Conservation (phyloP, 2,888 invertebrate species). For the Sphaeridia pumilis region DNA sequence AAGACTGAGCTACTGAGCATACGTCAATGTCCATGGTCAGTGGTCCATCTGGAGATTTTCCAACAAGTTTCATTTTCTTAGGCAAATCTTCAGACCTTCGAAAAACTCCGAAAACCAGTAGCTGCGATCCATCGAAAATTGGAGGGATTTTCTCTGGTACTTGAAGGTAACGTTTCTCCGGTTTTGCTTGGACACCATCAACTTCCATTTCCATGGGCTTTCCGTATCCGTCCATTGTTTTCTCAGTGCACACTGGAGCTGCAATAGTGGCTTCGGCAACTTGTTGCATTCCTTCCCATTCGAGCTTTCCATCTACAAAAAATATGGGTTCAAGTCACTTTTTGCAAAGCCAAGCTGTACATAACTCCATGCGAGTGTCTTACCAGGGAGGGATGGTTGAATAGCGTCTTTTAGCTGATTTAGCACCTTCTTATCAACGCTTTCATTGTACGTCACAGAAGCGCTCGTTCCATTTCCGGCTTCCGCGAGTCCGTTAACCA, state of each 20-base stretch:
- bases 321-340: not conserved
- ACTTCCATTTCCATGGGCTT: constrained; percentile 23
- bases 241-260: constrained; percentile 22
- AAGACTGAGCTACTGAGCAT: not conserved
- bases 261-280: not conserved
- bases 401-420: constrained; percentile 36
- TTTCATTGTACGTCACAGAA: constrained; percentile 37
- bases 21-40: constrained; percentile 17
- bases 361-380: not conserved
- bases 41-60: constrained; percentile 31
- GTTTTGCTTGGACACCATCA: not conserved
- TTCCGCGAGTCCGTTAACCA: constrained; percentile 39
- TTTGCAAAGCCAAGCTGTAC: not conserved
- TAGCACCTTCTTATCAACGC: constrained; percentile 36
- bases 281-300: constrained; percentile 26
- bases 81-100: constrained; percentile 12
- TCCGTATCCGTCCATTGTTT: constrained; percentile 34
- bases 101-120: constrained; percentile 31
- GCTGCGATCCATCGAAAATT: constrained; percentile 35
- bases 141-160: constrained; percentile 31
- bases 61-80: constrained; percentile 21
- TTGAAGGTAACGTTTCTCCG: constrained; percentile 13
- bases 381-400: constrained; percentile 33
- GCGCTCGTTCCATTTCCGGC: constrained; percentile 39
- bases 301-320: constrained; percentile 23